Evolutionary conservation across 1,140 invertebrate genomes (phyloP).

Genomic region (Lepidotrigona ventralis): DNA sequence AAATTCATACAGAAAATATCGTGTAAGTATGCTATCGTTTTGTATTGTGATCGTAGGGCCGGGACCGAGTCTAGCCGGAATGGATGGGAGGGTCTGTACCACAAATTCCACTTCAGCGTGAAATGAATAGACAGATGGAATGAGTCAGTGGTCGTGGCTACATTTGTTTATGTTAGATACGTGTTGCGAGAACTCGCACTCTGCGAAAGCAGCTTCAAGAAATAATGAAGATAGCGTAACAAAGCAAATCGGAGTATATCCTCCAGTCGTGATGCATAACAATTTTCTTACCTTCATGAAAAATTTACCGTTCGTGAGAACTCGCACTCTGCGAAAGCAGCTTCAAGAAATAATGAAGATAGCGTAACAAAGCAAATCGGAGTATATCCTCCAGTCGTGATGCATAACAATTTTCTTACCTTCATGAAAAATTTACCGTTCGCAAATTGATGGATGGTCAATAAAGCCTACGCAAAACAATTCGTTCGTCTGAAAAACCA

Average conservation of each 20-base stretch:
- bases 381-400: neutral
- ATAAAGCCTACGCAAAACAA: neutral
- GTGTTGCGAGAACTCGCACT: neutral
- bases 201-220: neutral
- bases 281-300: constrained; percentile 59
- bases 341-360: neutral
- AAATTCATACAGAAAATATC: neutral
- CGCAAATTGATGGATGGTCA: constrained; percentile 3
- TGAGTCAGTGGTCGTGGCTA: neutral
- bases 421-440: constrained; percentile 51
- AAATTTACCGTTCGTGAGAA: constrained; percentile 10
- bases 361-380: neutral
- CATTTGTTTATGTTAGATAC: neutral
- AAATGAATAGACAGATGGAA: neutral
- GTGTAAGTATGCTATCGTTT: neutral
- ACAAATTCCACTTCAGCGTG: neutral
- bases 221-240: neutral
- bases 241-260: neutral
- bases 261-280: too few relatives aligned
- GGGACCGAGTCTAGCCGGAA: neutral
- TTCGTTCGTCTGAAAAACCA: neutral
- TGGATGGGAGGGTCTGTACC: neutral
- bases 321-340: neutral
- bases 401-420: constrained; percentile 35
- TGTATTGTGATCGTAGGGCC: neutral